Evolutionary conservation across 2,113 vertebrate species (phyloP), one percentile per base, ranked within the genome.

Genomic region (Varanus salvator): DNA sequence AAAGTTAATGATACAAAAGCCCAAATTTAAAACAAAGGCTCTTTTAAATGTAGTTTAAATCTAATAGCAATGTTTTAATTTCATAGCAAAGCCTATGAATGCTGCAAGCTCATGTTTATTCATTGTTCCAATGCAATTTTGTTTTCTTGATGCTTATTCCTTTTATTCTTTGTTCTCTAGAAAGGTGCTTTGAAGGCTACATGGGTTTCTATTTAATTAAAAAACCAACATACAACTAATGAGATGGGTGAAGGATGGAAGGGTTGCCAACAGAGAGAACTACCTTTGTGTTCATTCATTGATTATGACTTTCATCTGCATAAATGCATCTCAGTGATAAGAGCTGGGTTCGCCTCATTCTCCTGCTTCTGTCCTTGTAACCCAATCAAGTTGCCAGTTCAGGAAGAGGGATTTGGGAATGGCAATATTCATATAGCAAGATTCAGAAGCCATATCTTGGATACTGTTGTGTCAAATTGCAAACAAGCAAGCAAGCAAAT

Each of bases 301-400:
- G 86, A 87, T 89, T 94, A 94, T 85, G 81, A 92, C 96, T 97
- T 93, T 96, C 86, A 96, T 97, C 94, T 96, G 78, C 94, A 90
- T 91, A 64, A 75, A 94, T 88, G 83, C 90, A 6, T 31, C 74
- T 72, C 48, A 34, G 68, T 34, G 72, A 0, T 1, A 86, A 85
- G 60, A 75, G 52, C n/a, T 21, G 6, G 11, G 7, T 54, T 54
- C 54, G 4, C 31, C 44, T 44, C 38, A n/a, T 50, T 80, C 31
- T 72, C 11, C 27, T 84, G 17, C 34, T 90, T 27, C 38, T 84
- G 5, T 50, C 52, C 4, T 69, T 25, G 23, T 15, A 60, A 60
- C 64, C 68, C 84, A 78, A 48, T 2, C n/a, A 84, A 85, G 66
- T 72, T 86, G 15, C 17, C 60, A 57, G 31, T 60, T 57, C 31